phyloP scores from a whole-genome alignment of 2,888 invertebrate species.

The Caenorhabditis angaria region DNA sequence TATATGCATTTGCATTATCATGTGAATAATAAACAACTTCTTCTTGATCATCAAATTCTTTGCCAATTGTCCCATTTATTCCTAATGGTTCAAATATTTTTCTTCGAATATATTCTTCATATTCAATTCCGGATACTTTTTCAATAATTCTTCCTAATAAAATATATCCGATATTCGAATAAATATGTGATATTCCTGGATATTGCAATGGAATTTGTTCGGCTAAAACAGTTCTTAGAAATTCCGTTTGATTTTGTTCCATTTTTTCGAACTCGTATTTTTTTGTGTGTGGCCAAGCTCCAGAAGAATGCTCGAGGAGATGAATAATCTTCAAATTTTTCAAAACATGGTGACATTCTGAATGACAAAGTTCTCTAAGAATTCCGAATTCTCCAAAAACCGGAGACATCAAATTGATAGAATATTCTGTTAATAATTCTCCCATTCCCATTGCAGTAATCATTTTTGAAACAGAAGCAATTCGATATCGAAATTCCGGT shows the following conservation, averaged over 20 bases:
- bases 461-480: slow-evolving; percentile 56
- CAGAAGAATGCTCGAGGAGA: slow-evolving; percentile 53
- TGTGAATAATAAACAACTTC: slow-evolving; percentile 59
- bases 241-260: slow-evolving; percentile 49
- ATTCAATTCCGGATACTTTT: slow-evolving; percentile 47
- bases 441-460: slow-evolving; percentile 57
- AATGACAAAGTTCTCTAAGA: slow-evolving; percentile 24
- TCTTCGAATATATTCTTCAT: slow-evolving; percentile 43
- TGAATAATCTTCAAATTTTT: slow-evolving; percentile 39
- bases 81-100: slow-evolving; percentile 39
- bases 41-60: slow-evolving; percentile 16
- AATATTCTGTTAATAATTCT: slow-evolving; percentile 30
- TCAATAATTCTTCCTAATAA: slow-evolving; percentile 55
- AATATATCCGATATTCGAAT: slow-evolving; percentile 61
- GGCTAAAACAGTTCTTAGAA: slow-evolving; percentile 41
- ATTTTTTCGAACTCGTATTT: slow-evolving; percentile 53
- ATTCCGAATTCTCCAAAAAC: slow-evolving; percentile 50
- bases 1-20: slow-evolving; percentile 62
- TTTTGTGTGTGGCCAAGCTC: slow-evolving; percentile 54
- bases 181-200: slow-evolving; percentile 45
- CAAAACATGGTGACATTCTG: slow-evolving; percentile 35
- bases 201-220: slow-evolving; percentile 31
- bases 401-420: background rate
- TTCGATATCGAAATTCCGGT: slow-evolving; percentile 46
- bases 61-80: slow-evolving; percentile 50